Evolutionary conservation across 2,888 invertebrate species (phyloP).

Genomic region (Agriopis marginaria): DNA sequence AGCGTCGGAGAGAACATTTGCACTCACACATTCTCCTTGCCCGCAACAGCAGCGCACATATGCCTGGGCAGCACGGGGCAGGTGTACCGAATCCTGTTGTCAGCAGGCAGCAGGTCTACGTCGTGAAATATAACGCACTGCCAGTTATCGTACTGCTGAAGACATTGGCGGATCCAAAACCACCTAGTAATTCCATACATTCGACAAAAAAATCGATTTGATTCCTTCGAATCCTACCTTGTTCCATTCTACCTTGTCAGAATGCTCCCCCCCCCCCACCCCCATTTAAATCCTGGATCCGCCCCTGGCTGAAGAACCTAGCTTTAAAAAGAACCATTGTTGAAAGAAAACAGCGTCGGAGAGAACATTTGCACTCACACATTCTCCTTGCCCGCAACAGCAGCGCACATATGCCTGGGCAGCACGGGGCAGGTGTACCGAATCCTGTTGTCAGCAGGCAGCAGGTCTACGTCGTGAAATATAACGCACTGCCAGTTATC

Average conservation of each 20-base stretch:
- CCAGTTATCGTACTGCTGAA: constrained; percentile 88
- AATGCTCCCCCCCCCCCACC: too few species aligned
- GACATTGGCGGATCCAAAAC: too few species aligned
- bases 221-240: too few species aligned
- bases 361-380: constrained; percentile 39
- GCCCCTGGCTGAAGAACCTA: too few species aligned
- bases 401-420: constrained; percentile 95
- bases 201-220: too few species aligned
- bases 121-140: constrained; percentile 97
- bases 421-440: constrained; percentile 94
- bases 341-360: too few species aligned
- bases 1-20: too few species aligned
- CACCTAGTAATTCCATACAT: too few species aligned
- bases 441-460: constrained; percentile 95
- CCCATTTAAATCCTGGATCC: too few species aligned
- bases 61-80: constrained; percentile 95
- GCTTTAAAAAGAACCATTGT: too few species aligned
- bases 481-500: constrained; percentile 92
- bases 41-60: constrained; percentile 89
- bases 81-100: constrained; percentile 94
- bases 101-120: constrained; percentile 95
- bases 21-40: constrained; percentile 48
- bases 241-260: too few species aligned
- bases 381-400: constrained; percentile 49
- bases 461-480: constrained; percentile 96